phyloP scores from a whole-genome alignment of 2,888 invertebrate species.

The Luffia ferchaultella region DNA sequence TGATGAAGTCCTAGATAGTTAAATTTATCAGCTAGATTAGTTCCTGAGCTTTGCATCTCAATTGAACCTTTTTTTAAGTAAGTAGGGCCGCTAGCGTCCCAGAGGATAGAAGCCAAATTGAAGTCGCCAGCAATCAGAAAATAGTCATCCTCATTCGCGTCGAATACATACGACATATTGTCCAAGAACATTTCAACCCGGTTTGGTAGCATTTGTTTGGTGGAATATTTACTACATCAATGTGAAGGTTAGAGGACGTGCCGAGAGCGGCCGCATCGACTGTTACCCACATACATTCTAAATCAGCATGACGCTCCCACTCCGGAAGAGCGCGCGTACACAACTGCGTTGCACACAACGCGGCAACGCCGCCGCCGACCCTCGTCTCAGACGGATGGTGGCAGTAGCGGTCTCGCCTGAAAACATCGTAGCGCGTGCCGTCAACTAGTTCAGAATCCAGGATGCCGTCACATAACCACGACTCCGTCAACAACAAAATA shows the following conservation, averaged over 20 bases:
- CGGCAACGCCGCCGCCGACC: conserved; percentile 1
- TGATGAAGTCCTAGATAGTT: too few species aligned
- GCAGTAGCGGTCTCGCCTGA: background rate
- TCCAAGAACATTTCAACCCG: background rate
- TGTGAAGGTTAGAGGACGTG: background rate
- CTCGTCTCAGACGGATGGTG: background rate
- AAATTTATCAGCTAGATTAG: too few species aligned
- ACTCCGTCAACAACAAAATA: background rate
- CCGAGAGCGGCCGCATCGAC: background rate
- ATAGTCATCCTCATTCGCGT: too few species aligned
- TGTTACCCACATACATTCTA: too few species aligned
- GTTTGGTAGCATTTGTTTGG: background rate
- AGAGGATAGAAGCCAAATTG: too few species aligned
- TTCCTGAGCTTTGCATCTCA: too few species aligned
- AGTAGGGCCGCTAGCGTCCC: too few species aligned
- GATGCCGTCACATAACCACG: background rate
- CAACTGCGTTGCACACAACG: background rate
- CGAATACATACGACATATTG: too few species aligned
- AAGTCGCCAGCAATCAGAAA: too few species aligned
- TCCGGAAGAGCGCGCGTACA: background rate
- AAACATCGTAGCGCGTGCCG: background rate
- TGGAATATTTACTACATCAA: conserved; percentile 1
- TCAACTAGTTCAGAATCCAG: conserved; percentile 2
- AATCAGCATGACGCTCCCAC: background rate
- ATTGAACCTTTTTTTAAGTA: too few species aligned